Percentiles rank a stretch among this genome's conserved stretches.
These are phyloP conservation scores for Chloroceryle inda DNA, from an alignment of 2,797 vertebrate species.

Conservation along the genomic window DNA sequence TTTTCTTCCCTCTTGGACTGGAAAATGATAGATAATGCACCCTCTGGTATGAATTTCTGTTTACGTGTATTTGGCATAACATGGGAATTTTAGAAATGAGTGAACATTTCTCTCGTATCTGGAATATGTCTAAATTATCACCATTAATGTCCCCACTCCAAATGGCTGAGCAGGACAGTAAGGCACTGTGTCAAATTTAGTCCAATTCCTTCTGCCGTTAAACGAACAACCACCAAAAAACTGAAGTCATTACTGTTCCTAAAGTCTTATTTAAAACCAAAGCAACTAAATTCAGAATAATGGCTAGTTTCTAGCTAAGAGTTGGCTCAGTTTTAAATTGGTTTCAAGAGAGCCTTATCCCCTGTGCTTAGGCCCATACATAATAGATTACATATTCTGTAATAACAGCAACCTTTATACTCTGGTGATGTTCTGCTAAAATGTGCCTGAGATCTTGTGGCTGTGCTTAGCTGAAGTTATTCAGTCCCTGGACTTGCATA, in stretches of 20 bases:
- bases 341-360: conserved; percentile 51
- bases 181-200: neutral
- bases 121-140: conserved; percentile 44
- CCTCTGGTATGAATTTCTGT: neutral
- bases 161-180: conserved; percentile 19
- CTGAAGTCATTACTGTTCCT: neutral
- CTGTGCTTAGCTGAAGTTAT: neutral
- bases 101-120: conserved; percentile 42
- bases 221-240: neutral
- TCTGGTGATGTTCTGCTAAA: conserved; percentile 41
- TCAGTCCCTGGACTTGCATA: conserved; percentile 12
- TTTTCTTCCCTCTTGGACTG: neutral
- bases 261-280: neutral
- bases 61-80: conserved; percentile 4
- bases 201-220: neutral
- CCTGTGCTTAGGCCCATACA: conserved; percentile 17
- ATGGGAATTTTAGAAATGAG: conserved; percentile 40
- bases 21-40: conserved; percentile 21
- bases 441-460: neutral
- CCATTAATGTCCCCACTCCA: neutral
- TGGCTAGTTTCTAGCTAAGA: neutral
- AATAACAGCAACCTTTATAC: neutral
- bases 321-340: conserved; percentile 38
- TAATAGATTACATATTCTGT: conserved; percentile 12
- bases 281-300: neutral